Base-by-base conservation (phyloP, 2,113 vertebrate species). In the Galeopterus variegatus region DNA sequence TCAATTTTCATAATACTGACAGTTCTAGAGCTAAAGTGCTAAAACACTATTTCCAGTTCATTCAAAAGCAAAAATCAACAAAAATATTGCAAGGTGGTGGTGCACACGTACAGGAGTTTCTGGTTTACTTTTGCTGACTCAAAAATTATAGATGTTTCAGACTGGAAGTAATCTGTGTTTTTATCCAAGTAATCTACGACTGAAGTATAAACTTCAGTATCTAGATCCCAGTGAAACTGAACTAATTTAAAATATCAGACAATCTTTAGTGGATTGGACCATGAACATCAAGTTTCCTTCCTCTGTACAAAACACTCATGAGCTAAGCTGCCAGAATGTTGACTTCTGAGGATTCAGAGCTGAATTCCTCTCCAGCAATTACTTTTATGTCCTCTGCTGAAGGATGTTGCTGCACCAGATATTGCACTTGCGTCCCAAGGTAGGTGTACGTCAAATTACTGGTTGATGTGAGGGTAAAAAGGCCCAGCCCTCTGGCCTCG, bases 121-220 rank as follows among this genome's bases (percentile, higher is more conserved):
- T 80, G 31, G 1, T 69, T 95, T 85, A 52, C 26, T 93, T 95
- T 91, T 79, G 81, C 67, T 96, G 95, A 88, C n/a, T 84, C 65
- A 41, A 89, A 5, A 72, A 58, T 64, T 96, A 65, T 17, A 72
- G 58, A 76, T 62, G n/a, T 64, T 79, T 96, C 62, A 88, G 19
- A 33, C 28, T 33, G 31, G 24, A 93, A 93, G 12, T 1, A 62
- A 82, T 84, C 41, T 52, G 54, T 67, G 2, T 72, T 94, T 94
- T 79, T 94, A 77, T 26, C 45, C 54, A 73, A 67, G 36, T 80
- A 82, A 85, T 67, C 18, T 88, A 24, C 23, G 77, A 56, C 13
- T 81, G 23, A 89, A 83, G 12, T 80, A 52, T 79, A 62, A 58
- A 45, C 18, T 52, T 83, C 26, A 72, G 4, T 69, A 91, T 6